Base-by-base conservation (phyloP, 37 sponge, comb jelly and placozoan genomes). In the Dysidea cf. avara region DNA sequence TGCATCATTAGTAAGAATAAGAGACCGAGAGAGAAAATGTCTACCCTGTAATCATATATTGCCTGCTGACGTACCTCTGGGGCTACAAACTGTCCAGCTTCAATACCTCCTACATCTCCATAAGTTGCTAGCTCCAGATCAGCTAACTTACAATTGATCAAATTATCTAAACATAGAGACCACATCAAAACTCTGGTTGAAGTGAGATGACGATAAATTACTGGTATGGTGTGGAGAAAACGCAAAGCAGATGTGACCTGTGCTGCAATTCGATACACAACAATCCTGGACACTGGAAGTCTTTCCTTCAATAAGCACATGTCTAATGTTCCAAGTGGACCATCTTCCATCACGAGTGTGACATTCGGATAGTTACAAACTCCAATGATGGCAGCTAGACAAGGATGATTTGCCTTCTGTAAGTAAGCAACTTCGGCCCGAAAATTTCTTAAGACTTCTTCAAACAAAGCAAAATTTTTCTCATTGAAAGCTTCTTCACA, bases 121-220 rank as follows among this genome's bases (percentile, higher is more conserved):
- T 84, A 55, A 1, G 92, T 85, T 32, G 88, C 92, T 17, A 91
- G 78, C 0, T 88, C 96, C 71, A 90, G 91, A 61, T 91, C 89
- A 5, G 96, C 78, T 37, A 95, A 30, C 34, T 95, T 95, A 55
- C 88, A 86, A 25, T 95, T 83, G 79, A 90, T 66, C n/a, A n/a
- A n/a, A 29, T 85, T 72, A 12, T 78, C 82, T 20, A 69, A 80
- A 30, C 87, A 81, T 35, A 95, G 78, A 1, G 96, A 91, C 89
- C 88, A 87, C 18, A 95, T 70, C 16, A 95, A 83, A 18, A 95
- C 81, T 62, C 91, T 95, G 62, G 69, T 85, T 13, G 89, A 82
- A 51, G 91, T 95, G 32, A 95, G 72, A 39, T 91, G 86, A 61
- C 96, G 81, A 51, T 85, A 95, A 34, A 95, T 95, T 58, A 83